These are phyloP conservation scores for Leptocoma aspasia DNA, from an alignment of 2,113 vertebrate species.

Conservation along the genomic window DNA sequence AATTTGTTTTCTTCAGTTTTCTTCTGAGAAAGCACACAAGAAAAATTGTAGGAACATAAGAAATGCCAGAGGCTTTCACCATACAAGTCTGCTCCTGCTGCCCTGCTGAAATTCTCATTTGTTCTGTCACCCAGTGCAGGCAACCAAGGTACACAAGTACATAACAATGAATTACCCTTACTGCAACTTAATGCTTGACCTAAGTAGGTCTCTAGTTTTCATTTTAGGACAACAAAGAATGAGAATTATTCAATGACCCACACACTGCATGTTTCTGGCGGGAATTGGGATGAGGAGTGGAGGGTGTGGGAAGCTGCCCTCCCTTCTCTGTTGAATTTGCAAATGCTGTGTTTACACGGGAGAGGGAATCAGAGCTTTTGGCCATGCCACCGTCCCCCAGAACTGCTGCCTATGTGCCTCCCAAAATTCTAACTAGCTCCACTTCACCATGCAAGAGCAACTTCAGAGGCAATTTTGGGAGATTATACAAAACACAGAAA, in stretches of 20 bases:
- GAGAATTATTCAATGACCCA: not conserved
- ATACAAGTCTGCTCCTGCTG: not conserved
- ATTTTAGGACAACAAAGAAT: not conserved
- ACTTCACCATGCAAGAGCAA: not conserved
- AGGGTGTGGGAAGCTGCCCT: not conserved
- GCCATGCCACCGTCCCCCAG: rapidly evolving
- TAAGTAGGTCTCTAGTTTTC: not conserved
- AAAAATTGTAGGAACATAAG: not conserved
- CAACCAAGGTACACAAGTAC: not conserved
- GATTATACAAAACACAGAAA: not conserved
- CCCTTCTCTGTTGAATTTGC: not conserved
- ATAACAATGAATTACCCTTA: not conserved
- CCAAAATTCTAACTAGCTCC: not conserved
- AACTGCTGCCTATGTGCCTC: not conserved
- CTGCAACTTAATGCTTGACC: not conserved
- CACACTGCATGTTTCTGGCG: not conserved
- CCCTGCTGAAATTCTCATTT: not conserved
- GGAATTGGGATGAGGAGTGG: not conserved
- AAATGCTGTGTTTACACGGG: rapidly evolving
- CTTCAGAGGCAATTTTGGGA: not conserved
- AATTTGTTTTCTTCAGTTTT: not conserved
- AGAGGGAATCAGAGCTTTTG: not conserved
- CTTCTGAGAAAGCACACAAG: not conserved
- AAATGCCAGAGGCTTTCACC: not conserved
- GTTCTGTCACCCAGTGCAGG: not conserved